These are phyloP conservation scores for Enoplosus armatus DNA, from an alignment of 2,797 vertebrate genomes.

Conservation along the genomic window DNA sequence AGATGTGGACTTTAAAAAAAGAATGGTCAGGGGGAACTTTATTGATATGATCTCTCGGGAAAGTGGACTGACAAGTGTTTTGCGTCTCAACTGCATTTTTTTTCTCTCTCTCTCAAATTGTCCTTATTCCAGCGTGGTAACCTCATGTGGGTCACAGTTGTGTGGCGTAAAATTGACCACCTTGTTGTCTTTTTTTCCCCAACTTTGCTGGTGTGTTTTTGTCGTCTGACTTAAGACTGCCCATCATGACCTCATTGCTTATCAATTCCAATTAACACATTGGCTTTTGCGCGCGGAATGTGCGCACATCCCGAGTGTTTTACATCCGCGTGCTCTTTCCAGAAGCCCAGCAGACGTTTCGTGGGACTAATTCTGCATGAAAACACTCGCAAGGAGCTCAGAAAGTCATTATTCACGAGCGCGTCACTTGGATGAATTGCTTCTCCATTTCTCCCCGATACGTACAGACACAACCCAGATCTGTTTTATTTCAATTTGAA, in stretches of 20 bases:
- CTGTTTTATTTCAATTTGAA: constrained; percentile 12
- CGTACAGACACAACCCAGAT: constrained; percentile 7
- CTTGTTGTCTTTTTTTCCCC: not conserved
- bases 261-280: constrained; percentile 34
- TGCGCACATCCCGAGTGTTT: constrained; percentile 21
- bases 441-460: constrained; percentile 16
- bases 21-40: not conserved
- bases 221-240: not conserved
- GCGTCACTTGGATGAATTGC: constrained; percentile 46
- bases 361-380: constrained; percentile 4
- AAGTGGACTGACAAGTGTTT: not conserved
- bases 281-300: constrained; percentile 57
- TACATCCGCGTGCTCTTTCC: not conserved
- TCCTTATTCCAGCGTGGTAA: not conserved
- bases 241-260: constrained; percentile 30
- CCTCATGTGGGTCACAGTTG: not conserved
- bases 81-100: not conserved
- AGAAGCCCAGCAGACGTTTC: not conserved
- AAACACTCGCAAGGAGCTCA: constrained; percentile 11
- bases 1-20: constrained; percentile 23
- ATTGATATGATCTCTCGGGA: not conserved
- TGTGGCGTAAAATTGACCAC: no score
- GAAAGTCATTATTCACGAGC: constrained; percentile 49
- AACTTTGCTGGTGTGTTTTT: not conserved
- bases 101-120: not conserved